phyloP scores from a whole-genome alignment of 2,888 invertebrate genomes.

The Myopa tessellatipennis region DNA sequence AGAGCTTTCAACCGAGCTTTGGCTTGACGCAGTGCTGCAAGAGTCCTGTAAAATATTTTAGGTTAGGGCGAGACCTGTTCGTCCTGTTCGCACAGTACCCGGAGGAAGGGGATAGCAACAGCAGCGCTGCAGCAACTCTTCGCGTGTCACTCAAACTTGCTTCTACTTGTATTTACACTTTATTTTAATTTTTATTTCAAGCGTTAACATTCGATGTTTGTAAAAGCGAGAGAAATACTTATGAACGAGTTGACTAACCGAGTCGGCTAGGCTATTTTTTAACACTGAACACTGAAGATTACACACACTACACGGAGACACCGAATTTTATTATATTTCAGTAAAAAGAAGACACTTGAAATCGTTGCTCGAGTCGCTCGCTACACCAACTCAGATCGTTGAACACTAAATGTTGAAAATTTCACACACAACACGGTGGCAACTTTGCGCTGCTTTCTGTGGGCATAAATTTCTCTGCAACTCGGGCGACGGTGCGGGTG shows the following conservation, averaged over 20 bases:
- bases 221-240: neutral
- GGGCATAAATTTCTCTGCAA: neutral
- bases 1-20: conserved; percentile 28
- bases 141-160: neutral
- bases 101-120: neutral
- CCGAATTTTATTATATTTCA: neutral
- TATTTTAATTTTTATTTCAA: neutral
- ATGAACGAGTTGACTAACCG: neutral
- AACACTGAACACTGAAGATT: neutral
- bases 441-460: neutral
- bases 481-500: neutral
- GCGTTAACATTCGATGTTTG: neutral
- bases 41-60: neutral
- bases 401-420: conserved; percentile 30
- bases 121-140: neutral
- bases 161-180: neutral
- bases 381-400: conserved; percentile 31
- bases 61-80: conserved; percentile 25
- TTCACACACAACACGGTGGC: neutral
- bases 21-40: conserved; percentile 24
- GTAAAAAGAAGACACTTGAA: conserved; percentile 45
- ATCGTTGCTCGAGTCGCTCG: conserved; percentile 44
- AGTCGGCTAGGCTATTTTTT: neutral
- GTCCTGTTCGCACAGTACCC: too few relatives aligned
- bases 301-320: neutral